Evolutionary conservation across 2,797 vertebrate genomes (phyloP), one percentile per base, ranked within the genome.

Genomic region (Malacoctenus gilli): DNA sequence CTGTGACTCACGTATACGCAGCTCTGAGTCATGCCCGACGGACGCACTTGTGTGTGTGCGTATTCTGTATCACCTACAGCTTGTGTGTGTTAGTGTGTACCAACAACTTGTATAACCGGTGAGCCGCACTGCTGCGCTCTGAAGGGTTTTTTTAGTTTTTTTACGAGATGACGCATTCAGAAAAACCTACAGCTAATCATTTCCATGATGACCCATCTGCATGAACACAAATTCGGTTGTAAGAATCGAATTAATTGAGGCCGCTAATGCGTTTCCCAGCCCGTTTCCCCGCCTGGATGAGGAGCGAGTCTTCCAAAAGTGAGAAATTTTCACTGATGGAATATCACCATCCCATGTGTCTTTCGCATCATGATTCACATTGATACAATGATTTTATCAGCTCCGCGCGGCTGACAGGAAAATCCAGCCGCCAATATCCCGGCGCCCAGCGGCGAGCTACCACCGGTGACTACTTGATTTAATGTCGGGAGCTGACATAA

Each of bases 1-100:
- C 35, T 12, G 13, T 80, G 73, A 82, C 63, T 83, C 61, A 75
- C 28, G 72, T 52, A 40, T 51, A 68, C 37, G 11, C 35, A 22
- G 16, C 40, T 28, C 39, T 70, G 68, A 39, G 37, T 39, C 37
- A 39, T 19, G 37, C 12, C 18, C 18, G 18, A 39, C 30, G 23
- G 40, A 44, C 38, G 41, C 35, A 64, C 54, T 64, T 55, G 57
- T 19, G 13, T n/a, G 22, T 4, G 38, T 53, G 21, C 53, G 25
- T 39, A 12, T 65, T 57, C 25, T 30, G 12, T 2, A 15, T 12
- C n/a, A 22, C 1, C 46, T 37, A 37, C 19, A 16, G 14, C 40
- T 36, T 40, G 41, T 28, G 6, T 53, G 52, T 31, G 36, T 14
- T 4, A 7, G 13, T 46, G 23, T 23, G 31, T 31, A 23, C 32